Base-by-base conservation (phyloP, 2,888 invertebrate species). In the Mesorhabditis spiculigera region DNA sequence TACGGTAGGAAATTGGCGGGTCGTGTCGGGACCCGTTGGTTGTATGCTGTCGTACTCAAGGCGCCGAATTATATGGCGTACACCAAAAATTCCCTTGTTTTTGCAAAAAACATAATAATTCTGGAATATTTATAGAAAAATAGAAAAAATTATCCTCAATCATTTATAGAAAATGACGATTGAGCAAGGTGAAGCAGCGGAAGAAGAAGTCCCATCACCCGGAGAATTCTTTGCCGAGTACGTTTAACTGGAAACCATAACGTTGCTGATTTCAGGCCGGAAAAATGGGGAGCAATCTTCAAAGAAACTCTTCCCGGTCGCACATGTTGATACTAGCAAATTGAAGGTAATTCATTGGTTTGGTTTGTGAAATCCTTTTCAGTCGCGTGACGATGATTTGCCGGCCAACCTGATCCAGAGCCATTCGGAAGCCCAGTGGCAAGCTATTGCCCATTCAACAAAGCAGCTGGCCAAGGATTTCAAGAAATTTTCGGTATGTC, bases 331-430 rank as follows among this genome's bases (percentile, higher is more conserved):
- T 50, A 50, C 58, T 13, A 50, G 58, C 58, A n/a, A 13, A n/a
- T 50, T 50, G 58, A 13, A 50, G n/a, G 58, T 50, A n/a, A 50
- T n/a, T 50, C n/a, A 13, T 50, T 50, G 58, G n/a, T 50, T 10
- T 50, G 58, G 3, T 13, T n/a, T 50, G 8, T 50, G 8, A 13
- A 50, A 13, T n/a, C n/a, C 3, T 50, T 50, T 50, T 50, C n/a
- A 50, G 58, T n/a, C 58, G 8, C 58, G 58, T 13, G n/a, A n/a
- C 58, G n/a, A 50, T n/a, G 58, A 50, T 50, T 50, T 50, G 58
- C 58, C 58, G 58, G n/a, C 2, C 10, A n/a, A 50, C n/a, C n/a
- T 50, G 58, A 50, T 13, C 8, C 58, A 50, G n/a, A n/a, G n/a
- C 8, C 58, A 50, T n/a, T n/a, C 58, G 58, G 58, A 50, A n/a